These are phyloP conservation scores for Perccottus glenii DNA, from an alignment of 2,113 vertebrate species.

Conservation along the genomic window DNA sequence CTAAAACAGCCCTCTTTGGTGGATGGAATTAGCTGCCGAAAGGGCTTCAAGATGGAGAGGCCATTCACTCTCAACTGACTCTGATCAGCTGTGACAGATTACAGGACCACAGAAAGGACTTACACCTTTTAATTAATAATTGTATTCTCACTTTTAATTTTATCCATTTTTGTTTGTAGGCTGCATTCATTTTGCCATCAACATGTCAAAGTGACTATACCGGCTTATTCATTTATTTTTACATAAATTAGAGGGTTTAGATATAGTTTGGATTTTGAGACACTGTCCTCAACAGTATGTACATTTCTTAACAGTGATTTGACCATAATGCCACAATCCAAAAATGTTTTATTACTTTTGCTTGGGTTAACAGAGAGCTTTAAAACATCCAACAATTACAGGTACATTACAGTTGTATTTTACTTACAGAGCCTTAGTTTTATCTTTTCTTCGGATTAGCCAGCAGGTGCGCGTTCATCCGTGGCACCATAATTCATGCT, in stretches of 20 bases:
- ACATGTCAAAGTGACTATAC: conserved; percentile 78
- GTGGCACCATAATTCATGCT: neutral
- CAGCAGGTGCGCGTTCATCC: neutral
- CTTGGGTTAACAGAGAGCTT: too few species aligned
- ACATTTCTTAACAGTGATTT: neutral
- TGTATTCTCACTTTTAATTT: neutral
- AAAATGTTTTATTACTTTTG: too few species aligned
- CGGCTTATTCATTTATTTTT: neutral
- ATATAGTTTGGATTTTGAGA: neutral
- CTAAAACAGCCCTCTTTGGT: conserved; percentile 41
- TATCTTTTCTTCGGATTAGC: conserved; percentile 5
- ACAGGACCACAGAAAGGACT: conserved; percentile 37
- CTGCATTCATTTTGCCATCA: conserved; percentile 24
- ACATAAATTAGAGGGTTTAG: neutral
- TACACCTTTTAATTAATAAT: neutral
- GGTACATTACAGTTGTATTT: neutral
- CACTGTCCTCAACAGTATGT: too few species aligned
- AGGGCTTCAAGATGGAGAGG: conserved; percentile 47
- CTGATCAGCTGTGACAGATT: conserved; percentile 38
- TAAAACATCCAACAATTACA: neutral
- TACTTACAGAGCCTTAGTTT: neutral
- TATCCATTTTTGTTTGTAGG: conserved; percentile 35
- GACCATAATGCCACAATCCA: too few species aligned
- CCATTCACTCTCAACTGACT: conserved; percentile 6
- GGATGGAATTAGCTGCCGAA: conserved; percentile 51